Evolutionary conservation across 1,140 invertebrate genomes (phyloP).

Genomic region (Sitodiplosis mosellana): DNA sequence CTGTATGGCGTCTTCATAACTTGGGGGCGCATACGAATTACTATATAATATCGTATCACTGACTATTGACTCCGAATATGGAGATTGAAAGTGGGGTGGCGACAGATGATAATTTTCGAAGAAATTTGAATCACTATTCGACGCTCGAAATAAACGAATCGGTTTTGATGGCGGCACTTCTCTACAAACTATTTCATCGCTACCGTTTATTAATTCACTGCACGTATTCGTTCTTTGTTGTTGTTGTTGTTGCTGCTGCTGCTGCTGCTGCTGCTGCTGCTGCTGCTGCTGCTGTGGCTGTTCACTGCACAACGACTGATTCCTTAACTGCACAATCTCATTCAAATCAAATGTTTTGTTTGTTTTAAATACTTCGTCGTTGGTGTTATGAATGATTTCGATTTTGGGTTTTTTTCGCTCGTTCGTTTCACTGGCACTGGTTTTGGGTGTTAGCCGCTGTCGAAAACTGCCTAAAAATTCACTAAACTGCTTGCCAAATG

Average conservation of each 20-base stretch:
- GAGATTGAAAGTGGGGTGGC: no score
- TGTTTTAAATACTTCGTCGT: background rate
- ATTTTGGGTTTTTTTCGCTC: background rate
- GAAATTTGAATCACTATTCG: background rate
- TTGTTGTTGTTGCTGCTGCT: background rate
- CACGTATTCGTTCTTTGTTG: background rate
- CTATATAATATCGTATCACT: no score
- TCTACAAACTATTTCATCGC: background rate
- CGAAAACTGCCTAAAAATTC: background rate
- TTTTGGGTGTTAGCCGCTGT: background rate
- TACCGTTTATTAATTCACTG: background rate
- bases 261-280: background rate
- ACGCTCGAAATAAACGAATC: background rate
- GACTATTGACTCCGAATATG: no score
- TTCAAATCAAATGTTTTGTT: conserved; percentile 2
- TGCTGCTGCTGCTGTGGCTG: background rate
- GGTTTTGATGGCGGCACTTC: background rate
- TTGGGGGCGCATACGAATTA: no score
- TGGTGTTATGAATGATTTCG: conserved; percentile 1
- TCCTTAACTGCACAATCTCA: background rate
- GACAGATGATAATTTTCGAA: background rate
- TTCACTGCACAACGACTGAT: background rate
- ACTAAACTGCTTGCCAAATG: background rate
- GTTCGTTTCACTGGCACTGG: background rate
- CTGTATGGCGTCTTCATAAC: no score